Percentiles rank a stretch among this genome's conserved stretches.
Conservation (phyloP, 2,113 vertebrate genomes). For the Brachyhypopomus gauderio region DNA sequence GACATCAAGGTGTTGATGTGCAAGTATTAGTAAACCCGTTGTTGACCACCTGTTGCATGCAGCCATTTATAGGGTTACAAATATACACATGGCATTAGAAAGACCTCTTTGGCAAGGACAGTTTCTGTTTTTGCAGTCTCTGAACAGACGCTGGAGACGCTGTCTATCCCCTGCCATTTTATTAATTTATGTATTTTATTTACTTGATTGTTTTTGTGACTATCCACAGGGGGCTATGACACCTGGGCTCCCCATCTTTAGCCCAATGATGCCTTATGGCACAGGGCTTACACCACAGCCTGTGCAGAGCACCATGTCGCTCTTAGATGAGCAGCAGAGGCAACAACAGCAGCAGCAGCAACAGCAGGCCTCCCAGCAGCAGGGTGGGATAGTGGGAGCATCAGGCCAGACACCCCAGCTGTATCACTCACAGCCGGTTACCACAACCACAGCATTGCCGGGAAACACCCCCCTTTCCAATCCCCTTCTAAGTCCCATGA, state of each 20-base stretch:
- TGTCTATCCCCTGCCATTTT: too few species aligned
- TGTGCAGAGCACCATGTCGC: conserved; percentile 89
- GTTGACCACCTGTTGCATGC: too few species aligned
- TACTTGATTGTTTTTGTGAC: neutral
- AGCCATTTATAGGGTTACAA: too few species aligned
- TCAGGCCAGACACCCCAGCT: conserved; percentile 93
- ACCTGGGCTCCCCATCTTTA: conserved; percentile 90
- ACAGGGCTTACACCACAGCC: conserved; percentile 95
- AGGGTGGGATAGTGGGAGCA: conserved; percentile 79
- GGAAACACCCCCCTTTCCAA: conserved; percentile 90
- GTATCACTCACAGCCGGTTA: conserved; percentile 91
- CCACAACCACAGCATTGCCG: conserved; percentile 89
- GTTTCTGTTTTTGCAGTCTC: too few species aligned
- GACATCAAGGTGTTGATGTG: too few species aligned
- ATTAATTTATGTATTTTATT: neutral
- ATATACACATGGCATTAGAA: too few species aligned
- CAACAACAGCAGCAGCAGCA: conserved; percentile 87
- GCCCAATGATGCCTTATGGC: conserved; percentile 97
- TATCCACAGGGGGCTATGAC: conserved; percentile 88
- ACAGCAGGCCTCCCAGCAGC: conserved; percentile 76
- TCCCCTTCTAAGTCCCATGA: conserved; percentile 95
- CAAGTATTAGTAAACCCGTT: too few species aligned
- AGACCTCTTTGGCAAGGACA: too few species aligned
- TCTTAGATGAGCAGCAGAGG: conserved; percentile 92
- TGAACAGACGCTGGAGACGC: too few species aligned